phyloP scores from a whole-genome alignment of 2,113 vertebrate genomes.

The Osmerus mordax region DNA sequence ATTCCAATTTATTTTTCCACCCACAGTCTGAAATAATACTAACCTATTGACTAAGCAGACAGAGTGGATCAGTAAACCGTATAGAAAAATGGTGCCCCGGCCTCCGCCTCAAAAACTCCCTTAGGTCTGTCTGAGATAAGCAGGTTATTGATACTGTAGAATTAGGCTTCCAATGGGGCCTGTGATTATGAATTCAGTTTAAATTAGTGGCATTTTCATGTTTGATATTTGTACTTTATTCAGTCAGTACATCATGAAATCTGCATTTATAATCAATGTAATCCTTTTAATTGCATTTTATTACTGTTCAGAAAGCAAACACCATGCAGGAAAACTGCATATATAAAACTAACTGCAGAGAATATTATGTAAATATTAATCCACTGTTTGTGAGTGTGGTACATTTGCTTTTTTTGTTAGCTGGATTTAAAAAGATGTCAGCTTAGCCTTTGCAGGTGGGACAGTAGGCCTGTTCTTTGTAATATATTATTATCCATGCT shows the following conservation, averaged over 20 bases:
- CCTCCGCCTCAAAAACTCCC: conserved; percentile 9
- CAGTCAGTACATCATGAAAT: not conserved
- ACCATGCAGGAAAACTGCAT: too few species aligned
- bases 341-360: conserved; percentile 20
- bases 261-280: conserved; percentile 16
- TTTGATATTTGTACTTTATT: conserved; percentile 40
- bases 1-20: conserved; percentile 59
- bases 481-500: conserved; percentile 54
- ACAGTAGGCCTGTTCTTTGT: conserved; percentile 51
- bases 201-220: conserved; percentile 29
- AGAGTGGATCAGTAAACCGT: conserved; percentile 56
- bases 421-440: conserved; percentile 62
- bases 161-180: conserved; percentile 43
- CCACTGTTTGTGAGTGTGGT: conserved; percentile 41
- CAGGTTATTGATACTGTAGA: conserved; percentile 44
- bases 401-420: conserved; percentile 57
- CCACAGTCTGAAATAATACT: conserved; percentile 31
- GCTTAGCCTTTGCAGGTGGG: conserved; percentile 57
- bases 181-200: conserved; percentile 52
- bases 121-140: conserved; percentile 56
- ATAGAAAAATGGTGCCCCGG: conserved; percentile 37
- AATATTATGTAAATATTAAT: conserved; percentile 43
- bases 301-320: too few species aligned
- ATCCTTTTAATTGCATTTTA: conserved; percentile 24
- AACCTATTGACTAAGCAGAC: conserved; percentile 53